phyloP scores from a whole-genome alignment of 2,113 vertebrate species.

The Ceyx melanurus region DNA sequence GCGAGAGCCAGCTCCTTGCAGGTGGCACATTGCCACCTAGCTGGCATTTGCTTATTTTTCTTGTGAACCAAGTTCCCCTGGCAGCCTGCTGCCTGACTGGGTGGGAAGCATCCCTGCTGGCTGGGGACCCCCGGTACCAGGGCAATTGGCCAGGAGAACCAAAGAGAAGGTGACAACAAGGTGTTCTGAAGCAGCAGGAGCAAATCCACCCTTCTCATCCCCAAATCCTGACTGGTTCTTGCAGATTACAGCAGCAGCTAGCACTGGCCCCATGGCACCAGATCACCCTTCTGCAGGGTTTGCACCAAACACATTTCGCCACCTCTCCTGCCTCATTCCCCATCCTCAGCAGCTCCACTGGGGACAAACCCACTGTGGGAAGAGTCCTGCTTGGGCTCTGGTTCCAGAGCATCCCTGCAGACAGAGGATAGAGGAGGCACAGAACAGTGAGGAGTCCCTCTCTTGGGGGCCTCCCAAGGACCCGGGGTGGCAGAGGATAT shows the following conservation, averaged over 20 bases:
- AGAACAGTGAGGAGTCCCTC: neutral
- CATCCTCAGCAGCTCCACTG: neutral
- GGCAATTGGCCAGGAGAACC: neutral
- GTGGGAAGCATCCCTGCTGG: neutral
- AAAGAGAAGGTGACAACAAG: neutral
- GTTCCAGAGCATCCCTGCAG: neutral
- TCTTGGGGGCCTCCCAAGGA: neutral
- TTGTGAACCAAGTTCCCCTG: neutral
- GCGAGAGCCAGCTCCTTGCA: neutral
- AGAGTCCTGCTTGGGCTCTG: neutral
- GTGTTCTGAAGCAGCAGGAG: accelerated
- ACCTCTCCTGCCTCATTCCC: neutral
- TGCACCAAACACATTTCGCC: neutral
- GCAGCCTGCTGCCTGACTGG: accelerated
- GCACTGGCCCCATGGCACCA: neutral
- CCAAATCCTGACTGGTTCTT: neutral
- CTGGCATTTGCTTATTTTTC: constrained; percentile 28
- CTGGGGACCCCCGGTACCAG: neutral
- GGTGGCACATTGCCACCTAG: constrained; percentile 63
- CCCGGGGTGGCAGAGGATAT: neutral
- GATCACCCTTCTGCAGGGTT: neutral
- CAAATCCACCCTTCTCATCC: accelerated
- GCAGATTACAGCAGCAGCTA: neutral
- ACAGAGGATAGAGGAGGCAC: neutral
- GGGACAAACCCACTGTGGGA: accelerated